Evolutionary conservation across 2,888 invertebrate genomes (phyloP).

Genomic region (Drosophila percnosoma): DNA sequence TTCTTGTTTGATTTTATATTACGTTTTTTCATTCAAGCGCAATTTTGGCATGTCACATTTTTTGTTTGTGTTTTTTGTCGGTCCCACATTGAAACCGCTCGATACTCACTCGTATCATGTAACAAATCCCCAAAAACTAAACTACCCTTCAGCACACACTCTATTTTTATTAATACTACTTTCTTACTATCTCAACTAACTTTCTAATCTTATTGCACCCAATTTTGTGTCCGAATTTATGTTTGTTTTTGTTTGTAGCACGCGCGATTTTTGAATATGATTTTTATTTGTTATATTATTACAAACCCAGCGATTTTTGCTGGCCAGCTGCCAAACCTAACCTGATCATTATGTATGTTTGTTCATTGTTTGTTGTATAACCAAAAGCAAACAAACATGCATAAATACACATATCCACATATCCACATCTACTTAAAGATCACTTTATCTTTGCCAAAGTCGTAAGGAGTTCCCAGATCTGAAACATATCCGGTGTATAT

Average conservation of each 20-base stretch:
- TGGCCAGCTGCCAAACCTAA: slow-evolving; percentile 39
- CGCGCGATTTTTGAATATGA: slow-evolving; percentile 47
- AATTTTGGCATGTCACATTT: slow-evolving; percentile 31
- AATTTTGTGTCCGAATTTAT: slow-evolving; percentile 20
- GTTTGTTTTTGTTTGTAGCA: slow-evolving; percentile 49
- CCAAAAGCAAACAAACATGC: slow-evolving; percentile 28
- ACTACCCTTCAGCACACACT: slow-evolving; percentile 11
- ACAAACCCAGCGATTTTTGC: slow-evolving; percentile 20
- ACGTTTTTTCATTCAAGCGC: slow-evolving; percentile 22
- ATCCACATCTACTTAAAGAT: slow-evolving; percentile 5
- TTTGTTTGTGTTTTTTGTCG: neutral
- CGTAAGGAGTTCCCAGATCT: neutral
- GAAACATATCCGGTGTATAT: neutral
- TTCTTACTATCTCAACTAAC: slow-evolving; percentile 17
- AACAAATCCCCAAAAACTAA: slow-evolving; percentile 1
- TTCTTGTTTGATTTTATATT: slow-evolving; percentile 20
- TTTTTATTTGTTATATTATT: slow-evolving; percentile 29
- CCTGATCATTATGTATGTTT: slow-evolving; percentile 31
- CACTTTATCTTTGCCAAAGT: neutral
- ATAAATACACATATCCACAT: slow-evolving; percentile 8
- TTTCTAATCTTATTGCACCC: slow-evolving; percentile 29
- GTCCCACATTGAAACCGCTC: slow-evolving; percentile 9
- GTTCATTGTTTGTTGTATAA: slow-evolving; percentile 44
- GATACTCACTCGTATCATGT: slow-evolving; percentile 5
- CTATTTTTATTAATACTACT: neutral